These are phyloP conservation scores for Macroglossus sobrinus DNA, from an alignment of 2,113 vertebrate species.

Conservation along the genomic window DNA sequence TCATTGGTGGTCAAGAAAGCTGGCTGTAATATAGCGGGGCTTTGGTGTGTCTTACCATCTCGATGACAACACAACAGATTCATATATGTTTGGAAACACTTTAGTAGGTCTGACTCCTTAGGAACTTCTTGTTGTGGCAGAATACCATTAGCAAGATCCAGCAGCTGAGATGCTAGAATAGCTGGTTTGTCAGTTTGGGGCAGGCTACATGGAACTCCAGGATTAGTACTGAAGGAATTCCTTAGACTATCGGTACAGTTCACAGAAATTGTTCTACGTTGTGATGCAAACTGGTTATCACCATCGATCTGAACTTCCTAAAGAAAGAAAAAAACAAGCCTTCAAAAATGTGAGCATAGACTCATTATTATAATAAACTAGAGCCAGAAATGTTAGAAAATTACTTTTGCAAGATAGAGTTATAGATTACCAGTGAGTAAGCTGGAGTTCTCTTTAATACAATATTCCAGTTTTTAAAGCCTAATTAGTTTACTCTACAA, in stretches of 20 bases:
- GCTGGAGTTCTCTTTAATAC: not conserved
- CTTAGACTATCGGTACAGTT: not conserved
- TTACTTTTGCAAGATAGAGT: not conserved
- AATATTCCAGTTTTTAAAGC: slow-evolving; percentile 1
- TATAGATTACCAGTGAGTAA: not conserved
- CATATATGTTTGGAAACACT: slow-evolving; percentile 78
- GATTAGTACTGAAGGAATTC: slow-evolving; percentile 28
- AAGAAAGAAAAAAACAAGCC: slow-evolving; percentile 2
- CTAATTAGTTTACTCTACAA: slow-evolving; percentile 33
- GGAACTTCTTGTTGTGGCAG: slow-evolving; percentile 48
- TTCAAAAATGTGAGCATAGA: slow-evolving; percentile 28
- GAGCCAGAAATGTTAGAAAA: slow-evolving; percentile 19
- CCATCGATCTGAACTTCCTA: slow-evolving; percentile 69
- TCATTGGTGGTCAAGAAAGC: slow-evolving; percentile 46
- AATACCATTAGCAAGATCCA: slow-evolving; percentile 54
- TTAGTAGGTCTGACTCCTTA: slow-evolving; percentile 77
- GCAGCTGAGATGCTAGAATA: slow-evolving; percentile 19
- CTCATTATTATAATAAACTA: slow-evolving; percentile 19
- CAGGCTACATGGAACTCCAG: slow-evolving; percentile 21
- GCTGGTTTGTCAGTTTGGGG: not conserved
- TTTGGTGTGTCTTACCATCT: slow-evolving; percentile 3
- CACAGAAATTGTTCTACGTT: slow-evolving; percentile 30
- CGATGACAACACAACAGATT: slow-evolving; percentile 72
- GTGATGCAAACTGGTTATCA: slow-evolving; percentile 43
- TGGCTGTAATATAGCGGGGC: not conserved